These are phyloP conservation scores for Sialia sialis DNA, from an alignment of 2,113 vertebrate species.

Conservation along the genomic window DNA sequence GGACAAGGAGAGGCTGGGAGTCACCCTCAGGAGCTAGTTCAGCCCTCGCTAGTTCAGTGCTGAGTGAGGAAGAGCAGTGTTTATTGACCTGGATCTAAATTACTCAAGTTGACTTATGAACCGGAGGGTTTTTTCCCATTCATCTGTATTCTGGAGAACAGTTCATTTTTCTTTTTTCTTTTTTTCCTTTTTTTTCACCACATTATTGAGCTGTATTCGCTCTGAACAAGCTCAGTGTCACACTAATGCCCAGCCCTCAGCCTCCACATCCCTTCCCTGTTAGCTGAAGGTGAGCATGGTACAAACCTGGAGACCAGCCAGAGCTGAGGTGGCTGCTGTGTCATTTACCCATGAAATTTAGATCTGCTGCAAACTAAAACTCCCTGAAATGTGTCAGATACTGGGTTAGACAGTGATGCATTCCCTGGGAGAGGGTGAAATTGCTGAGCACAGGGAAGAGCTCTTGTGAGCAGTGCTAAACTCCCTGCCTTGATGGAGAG, in stretches of 20 bases:
- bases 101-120: not conserved
- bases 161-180: not conserved
- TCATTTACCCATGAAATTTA: not conserved
- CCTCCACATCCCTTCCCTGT: not conserved
- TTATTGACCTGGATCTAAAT: not conserved
- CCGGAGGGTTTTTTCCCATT: not conserved
- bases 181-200: no score
- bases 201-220: not conserved
- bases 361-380: not conserved
- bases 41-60: fast-evolving
- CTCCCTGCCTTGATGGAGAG: constrained; percentile 8
- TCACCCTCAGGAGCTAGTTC: not conserved
- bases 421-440: constrained; percentile 53
- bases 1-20: not conserved
- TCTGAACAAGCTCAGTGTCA: not conserved
- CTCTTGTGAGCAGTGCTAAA: constrained; percentile 38
- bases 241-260: not conserved
- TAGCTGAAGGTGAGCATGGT: fast-evolving
- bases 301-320: fast-evolving
- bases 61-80: not conserved
- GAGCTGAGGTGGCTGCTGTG: not conserved
- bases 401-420: not conserved
- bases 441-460: constrained; percentile 14
- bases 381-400: not conserved
- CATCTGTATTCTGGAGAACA: not conserved